Evolutionary conservation across 2,888 invertebrate genomes (phyloP).

Genomic region (Tetropium fuscum): DNA sequence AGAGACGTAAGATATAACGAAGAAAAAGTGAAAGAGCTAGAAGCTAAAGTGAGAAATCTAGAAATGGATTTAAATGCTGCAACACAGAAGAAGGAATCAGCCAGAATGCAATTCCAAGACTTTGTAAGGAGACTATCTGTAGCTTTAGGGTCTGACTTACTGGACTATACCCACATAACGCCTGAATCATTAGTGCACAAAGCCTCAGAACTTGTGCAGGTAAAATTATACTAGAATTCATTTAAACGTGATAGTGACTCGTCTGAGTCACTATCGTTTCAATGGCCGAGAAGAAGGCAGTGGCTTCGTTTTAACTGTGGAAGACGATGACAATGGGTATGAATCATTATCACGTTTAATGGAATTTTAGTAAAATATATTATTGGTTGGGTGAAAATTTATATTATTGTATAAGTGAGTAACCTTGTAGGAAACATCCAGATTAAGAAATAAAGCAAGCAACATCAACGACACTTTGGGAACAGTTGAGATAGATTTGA

Average conservation of each 20-base stretch:
- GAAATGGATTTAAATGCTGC: constrained; percentile 80
- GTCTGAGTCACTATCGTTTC: too few relatives aligned
- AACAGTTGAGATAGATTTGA: constrained; percentile 74
- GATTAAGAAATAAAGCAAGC: constrained; percentile 64
- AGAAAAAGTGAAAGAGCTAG: constrained; percentile 81
- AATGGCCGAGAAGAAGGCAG: too few relatives aligned
- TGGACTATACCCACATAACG: constrained; percentile 75
- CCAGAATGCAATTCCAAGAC: constrained; percentile 76
- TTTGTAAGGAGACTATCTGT: constrained; percentile 78
- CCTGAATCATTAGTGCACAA: constrained; percentile 82
- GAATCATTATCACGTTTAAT: too few relatives aligned
- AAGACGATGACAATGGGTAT: too few relatives aligned
- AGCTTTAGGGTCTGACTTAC: constrained; percentile 78
- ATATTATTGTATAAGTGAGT: too few relatives aligned
- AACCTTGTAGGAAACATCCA: constrained; percentile 60
- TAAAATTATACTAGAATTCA: constrained; percentile 49
- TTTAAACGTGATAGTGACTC: too few relatives aligned
- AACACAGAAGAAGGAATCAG: constrained; percentile 81
- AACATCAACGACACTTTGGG: constrained; percentile 73
- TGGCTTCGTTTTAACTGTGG: too few relatives aligned
- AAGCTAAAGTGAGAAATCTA: constrained; percentile 78
- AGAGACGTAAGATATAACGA: constrained; percentile 74
- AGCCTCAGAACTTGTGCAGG: constrained; percentile 83
- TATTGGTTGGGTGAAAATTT: too few relatives aligned
- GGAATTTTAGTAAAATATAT: too few relatives aligned